Percentiles rank a stretch among this genome's conserved stretches.
phyloP scores from a whole-genome alignment of 1,140 invertebrate genomes.

The Zaprionus lachaisei region DNA sequence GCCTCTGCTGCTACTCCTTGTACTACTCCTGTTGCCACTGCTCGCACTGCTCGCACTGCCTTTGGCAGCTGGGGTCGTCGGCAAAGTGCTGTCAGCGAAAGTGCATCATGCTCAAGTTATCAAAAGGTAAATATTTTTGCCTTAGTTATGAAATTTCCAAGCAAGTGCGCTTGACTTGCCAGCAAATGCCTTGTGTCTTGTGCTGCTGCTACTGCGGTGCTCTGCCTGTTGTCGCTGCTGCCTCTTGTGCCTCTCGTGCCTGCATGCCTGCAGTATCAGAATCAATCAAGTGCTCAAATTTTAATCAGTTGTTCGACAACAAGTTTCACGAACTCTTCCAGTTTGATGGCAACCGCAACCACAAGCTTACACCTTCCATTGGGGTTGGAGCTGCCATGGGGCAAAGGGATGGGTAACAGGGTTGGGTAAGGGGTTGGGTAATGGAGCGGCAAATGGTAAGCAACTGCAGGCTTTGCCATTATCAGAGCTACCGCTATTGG shows the following conservation, averaged over 20 bases:
- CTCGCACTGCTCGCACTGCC: no score
- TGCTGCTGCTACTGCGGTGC: background rate
- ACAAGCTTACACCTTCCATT: constrained; percentile 11
- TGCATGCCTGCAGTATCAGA: constrained; percentile 45
- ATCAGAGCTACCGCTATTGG: constrained; percentile 50
- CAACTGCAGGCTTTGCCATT: background rate
- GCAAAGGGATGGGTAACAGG: background rate
- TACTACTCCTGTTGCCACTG: no score
- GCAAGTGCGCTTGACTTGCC: constrained; percentile 43
- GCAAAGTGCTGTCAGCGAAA: constrained; percentile 40
- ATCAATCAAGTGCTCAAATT: constrained; percentile 78
- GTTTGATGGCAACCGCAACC: constrained; percentile 61
- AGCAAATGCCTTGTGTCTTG: constrained; percentile 26
- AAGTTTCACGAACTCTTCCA: constrained; percentile 62
- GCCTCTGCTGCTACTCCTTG: background rate
- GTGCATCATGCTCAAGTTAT: constrained; percentile 57
- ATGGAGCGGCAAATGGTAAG: background rate
- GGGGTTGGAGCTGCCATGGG: constrained; percentile 21
- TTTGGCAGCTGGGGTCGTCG: constrained; percentile 3
- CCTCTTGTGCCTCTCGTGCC: constrained; percentile 12
- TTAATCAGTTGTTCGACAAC: constrained; percentile 75
- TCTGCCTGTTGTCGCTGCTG: background rate
- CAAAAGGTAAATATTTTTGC: constrained; percentile 80
- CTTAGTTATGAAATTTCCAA: constrained; percentile 73
- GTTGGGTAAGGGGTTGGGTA: background rate